Percentiles rank a stretch among this genome's conserved stretches.
Conservation (phyloP, 2,888 invertebrate genomes). For the Melangyna quadrimaculata region DNA sequence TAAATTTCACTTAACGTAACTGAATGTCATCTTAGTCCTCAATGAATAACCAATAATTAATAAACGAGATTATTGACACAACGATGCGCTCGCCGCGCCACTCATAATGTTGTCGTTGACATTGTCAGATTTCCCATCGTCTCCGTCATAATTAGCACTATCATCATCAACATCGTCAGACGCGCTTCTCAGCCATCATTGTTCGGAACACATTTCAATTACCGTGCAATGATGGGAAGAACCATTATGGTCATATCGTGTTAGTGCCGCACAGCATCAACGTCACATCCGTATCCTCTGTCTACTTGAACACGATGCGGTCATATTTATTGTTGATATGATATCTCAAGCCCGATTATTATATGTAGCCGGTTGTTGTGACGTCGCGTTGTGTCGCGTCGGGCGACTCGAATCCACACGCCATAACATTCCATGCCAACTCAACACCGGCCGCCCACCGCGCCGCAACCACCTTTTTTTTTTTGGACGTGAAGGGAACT, state of each 20-base stretch:
- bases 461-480: background rate
- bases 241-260: constrained; percentile 22
- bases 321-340: background rate
- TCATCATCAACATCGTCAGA: background rate
- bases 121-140: constrained; percentile 13
- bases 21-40: too few relatives aligned
- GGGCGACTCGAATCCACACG: background rate
- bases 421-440: background rate
- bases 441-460: background rate
- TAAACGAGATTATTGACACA: constrained; percentile 56
- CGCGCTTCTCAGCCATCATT: background rate
- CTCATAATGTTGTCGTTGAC: background rate
- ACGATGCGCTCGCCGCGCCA: background rate
- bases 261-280: constrained; percentile 12
- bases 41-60: constrained; percentile 55
- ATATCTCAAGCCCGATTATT: background rate
- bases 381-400: background rate
- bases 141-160: background rate
- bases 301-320: constrained; percentile 28
- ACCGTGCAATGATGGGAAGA: constrained; percentile 52
- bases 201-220: constrained; percentile 44
- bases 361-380: background rate
- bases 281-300: constrained; percentile 40
- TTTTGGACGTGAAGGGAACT: background rate
- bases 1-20: too few relatives aligned